phyloP scores from a whole-genome alignment of 2,113 vertebrate genomes.

The Pampusana beccarii region DNA sequence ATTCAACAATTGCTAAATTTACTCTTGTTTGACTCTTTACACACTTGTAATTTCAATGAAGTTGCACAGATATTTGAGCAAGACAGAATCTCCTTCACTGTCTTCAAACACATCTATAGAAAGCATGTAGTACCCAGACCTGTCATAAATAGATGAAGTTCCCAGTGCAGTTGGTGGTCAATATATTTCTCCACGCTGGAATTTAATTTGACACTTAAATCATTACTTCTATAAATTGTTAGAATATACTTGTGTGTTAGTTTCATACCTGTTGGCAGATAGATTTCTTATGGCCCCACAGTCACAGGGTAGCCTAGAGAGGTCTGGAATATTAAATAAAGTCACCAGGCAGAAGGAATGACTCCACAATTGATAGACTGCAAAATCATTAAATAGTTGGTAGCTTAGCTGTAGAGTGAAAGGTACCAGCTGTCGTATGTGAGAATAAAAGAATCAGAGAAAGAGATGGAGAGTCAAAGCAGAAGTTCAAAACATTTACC shows the following conservation, averaged over 20 bases:
- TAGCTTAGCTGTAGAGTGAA: slow-evolving; percentile 17
- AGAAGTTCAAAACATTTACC: background rate
- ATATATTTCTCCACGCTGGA: background rate
- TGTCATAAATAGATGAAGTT: background rate
- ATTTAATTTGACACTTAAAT: background rate
- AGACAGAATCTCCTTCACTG: background rate
- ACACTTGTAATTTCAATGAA: background rate
- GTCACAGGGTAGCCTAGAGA: background rate
- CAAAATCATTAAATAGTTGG: slow-evolving; percentile 8
- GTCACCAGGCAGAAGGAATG: background rate
- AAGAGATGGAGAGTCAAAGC: background rate
- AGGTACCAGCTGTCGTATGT: background rate
- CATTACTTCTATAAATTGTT: background rate
- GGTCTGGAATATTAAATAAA: background rate
- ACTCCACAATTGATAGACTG: slow-evolving; percentile 4
- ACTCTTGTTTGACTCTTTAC: fast-evolving
- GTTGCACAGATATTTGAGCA: background rate
- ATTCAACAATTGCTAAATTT: background rate
- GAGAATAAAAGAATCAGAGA: background rate
- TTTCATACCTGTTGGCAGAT: slow-evolving; percentile 32
- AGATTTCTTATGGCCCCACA: background rate
- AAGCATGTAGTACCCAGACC: background rate
- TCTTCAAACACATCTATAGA: background rate
- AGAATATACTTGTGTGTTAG: background rate
- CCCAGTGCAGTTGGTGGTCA: background rate